A percentile compares a stretch with the other conserved stretches of the same genome.
phyloP scores from a whole-genome alignment of 2,888 invertebrate genomes.

The Brenthis hecate region DNA sequence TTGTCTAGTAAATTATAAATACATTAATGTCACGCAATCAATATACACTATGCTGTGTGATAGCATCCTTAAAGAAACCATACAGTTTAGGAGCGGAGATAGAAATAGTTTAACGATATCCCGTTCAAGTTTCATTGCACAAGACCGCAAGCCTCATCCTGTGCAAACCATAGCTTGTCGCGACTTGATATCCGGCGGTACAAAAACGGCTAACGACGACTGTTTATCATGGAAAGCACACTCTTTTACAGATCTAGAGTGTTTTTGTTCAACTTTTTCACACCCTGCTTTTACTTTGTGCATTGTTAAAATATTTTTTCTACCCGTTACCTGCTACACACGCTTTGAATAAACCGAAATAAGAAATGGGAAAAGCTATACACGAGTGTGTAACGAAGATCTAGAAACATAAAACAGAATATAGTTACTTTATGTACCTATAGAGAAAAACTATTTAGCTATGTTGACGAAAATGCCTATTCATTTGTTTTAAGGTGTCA shows the following conservation, averaged over 20 bases:
- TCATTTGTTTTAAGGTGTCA: too few species aligned
- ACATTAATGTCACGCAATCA: not conserved
- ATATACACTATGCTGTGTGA: constrained; percentile 6
- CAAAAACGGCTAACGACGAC: constrained; percentile 34
- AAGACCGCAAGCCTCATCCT: constrained; percentile 55
- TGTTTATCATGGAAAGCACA: constrained; percentile 34
- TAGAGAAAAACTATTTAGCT: too few species aligned
- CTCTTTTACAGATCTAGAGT: constrained; percentile 37
- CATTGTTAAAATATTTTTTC: constrained; percentile 36
- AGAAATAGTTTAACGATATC: constrained; percentile 38
- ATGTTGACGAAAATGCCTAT: too few species aligned
- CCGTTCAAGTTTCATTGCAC: constrained; percentile 39
- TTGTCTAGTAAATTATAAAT: not conserved
- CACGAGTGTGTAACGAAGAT: not conserved
- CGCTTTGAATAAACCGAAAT: constrained; percentile 18
- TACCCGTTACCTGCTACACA: constrained; percentile 28
- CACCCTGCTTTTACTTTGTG: constrained; percentile 36
- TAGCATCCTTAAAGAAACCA: constrained; percentile 30
- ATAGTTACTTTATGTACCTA: not conserved
- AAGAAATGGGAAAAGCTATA: constrained; percentile 9
- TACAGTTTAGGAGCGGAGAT: constrained; percentile 28
- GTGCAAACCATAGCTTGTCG: constrained; percentile 38
- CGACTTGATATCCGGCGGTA: constrained; percentile 36
- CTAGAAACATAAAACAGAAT: not conserved
- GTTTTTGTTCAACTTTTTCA: constrained; percentile 39